Conservation (phyloP, 2,888 invertebrate genomes). For the Esperia sulphurella region DNA sequence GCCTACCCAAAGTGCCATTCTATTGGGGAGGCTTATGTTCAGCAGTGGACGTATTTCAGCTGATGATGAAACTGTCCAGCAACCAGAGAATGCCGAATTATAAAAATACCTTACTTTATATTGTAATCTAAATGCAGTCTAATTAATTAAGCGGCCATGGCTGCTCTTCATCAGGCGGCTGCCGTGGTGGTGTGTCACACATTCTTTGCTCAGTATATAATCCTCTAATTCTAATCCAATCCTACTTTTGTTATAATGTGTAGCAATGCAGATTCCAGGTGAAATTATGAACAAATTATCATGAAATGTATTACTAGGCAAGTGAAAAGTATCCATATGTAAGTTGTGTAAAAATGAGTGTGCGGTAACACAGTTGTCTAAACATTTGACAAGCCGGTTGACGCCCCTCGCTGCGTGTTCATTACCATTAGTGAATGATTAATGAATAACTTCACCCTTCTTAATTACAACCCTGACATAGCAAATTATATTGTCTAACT, state of each 20-base stretch:
- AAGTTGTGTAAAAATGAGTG: slow-evolving; percentile 6
- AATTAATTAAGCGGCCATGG: no score
- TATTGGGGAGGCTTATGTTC: no score
- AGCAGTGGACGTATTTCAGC: no score
- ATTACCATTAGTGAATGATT: slow-evolving; percentile 38
- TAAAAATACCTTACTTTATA: no score
- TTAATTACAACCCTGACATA: slow-evolving; percentile 7
- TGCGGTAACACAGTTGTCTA: slow-evolving; percentile 27
- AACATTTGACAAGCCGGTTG: slow-evolving; percentile 32
- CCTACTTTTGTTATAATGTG: background rate
- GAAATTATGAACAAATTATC: background rate
- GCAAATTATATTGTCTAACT: background rate
- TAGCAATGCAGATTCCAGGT: background rate
- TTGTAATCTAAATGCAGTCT: no score
- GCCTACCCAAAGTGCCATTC: no score
- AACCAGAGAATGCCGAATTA: no score
- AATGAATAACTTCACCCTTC: slow-evolving; percentile 21
- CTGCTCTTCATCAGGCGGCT: no score
- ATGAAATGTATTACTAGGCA: background rate
- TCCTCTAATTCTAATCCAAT: no score
- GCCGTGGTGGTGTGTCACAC: no score
- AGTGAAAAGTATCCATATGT: background rate
- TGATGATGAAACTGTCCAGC: no score
- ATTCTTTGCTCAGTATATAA: no score
- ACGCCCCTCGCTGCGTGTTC: slow-evolving; percentile 36